A percentile compares a stretch with the other conserved stretches of the same genome.
Conservation (phyloP, 2,113 vertebrate species). For the Anhinga rufa region DNA sequence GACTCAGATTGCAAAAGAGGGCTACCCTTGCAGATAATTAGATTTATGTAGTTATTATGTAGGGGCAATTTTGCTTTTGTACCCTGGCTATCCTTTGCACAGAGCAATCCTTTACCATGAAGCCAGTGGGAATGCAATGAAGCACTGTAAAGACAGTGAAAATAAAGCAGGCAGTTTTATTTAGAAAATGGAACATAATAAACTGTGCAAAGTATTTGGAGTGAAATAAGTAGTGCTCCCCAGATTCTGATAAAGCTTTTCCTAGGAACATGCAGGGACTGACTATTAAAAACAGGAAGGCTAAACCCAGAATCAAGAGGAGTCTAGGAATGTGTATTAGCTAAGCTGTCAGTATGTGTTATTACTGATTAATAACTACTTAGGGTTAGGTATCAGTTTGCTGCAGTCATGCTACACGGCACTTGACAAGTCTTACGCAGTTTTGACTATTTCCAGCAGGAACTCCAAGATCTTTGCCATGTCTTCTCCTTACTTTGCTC, state of each 20-base stretch:
- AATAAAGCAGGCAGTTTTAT: slow-evolving; percentile 16
- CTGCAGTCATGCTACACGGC: neutral
- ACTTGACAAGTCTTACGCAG: neutral
- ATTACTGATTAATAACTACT: neutral
- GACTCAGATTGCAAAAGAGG: neutral
- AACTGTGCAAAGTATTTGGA: neutral
- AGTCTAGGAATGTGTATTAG: neutral
- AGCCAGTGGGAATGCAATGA: neutral
- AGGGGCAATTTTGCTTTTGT: neutral
- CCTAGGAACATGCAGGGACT: neutral
- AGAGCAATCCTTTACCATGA: neutral
- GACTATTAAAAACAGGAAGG: neutral
- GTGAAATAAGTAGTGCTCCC: neutral
- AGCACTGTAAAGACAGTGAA: neutral
- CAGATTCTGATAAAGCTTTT: neutral
- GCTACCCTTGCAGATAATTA: neutral
- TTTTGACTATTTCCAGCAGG: neutral
- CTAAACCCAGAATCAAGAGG: neutral
- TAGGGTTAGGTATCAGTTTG: neutral
- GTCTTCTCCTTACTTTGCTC: neutral
- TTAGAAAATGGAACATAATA: neutral
- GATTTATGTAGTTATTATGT: neutral
- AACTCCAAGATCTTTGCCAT: neutral
- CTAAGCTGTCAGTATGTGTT: neutral
- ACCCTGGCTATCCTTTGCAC: neutral